Base-by-base conservation (phyloP, 2,113 vertebrate genomes). In the Falco punctatus region DNA sequence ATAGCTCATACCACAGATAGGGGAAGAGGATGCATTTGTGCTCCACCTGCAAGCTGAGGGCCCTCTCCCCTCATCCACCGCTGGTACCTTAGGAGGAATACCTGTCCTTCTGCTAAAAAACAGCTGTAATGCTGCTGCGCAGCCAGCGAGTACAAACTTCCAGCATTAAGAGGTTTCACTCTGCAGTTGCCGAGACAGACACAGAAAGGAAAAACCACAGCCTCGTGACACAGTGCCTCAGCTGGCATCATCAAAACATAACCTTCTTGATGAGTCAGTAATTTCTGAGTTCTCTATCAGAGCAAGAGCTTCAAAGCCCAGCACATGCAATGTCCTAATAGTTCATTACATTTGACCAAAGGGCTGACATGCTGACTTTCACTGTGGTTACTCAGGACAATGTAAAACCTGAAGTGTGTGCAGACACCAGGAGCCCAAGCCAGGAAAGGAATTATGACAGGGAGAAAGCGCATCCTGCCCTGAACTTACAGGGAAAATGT, bases 181-280 rank as follows among this genome's bases (percentile, higher is more conserved):
- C 74, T 88, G 79, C 46, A 70, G 74, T 24, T 93, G 78, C 93
- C 7, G 35, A 92, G 95, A 44, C 40, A 71, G 86, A 84, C 88
- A 65, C 22, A 58, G 64, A 91, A 66, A 22, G 51, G 74, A 91
- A 70, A 59, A 92, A 86, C 33, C 61, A 46, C 93, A 90, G 92
- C n/a, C 92, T 90, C 9, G 54, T 96, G 94, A 95, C 79, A 71
- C 2, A 2, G 40, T 17, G 40, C 17, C 74, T 90, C 85, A 67
- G 87, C 85, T 83, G 89, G 81, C 77, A 87, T 66, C 49, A 64
- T 42, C 94, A 78, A 82, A 89, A 64, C 52, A 79, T 5, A 87
- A 81, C 38, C n/a, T 70, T 88, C 54, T 8, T 72, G 81, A 87
- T 77, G 74, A 96, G 66, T 77, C 93, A 90, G 85, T n/a, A 79